These are phyloP conservation scores for Caenorhabditis imperialis DNA, from an alignment of 2,888 invertebrate genomes.

Conservation along the genomic window DNA sequence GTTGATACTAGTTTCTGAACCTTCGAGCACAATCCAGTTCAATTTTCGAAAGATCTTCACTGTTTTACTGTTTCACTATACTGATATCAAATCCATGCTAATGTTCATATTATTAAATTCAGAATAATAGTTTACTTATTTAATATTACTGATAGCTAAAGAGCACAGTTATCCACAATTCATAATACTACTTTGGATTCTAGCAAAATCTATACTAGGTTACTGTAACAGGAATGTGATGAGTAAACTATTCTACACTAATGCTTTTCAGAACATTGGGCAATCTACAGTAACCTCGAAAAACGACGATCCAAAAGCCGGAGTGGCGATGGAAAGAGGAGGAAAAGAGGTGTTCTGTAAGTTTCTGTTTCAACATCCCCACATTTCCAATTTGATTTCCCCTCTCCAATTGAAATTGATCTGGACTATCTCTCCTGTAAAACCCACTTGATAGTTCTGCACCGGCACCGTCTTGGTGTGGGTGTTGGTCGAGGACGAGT, in stretches of 20 bases:
- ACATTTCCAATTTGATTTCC: too few species aligned
- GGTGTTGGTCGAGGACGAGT: slow-evolving; percentile 20
- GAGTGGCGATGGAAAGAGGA: slow-evolving; percentile 40
- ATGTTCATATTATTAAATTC: too few species aligned
- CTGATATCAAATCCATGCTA: too few species aligned
- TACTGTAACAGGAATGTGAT: not conserved
- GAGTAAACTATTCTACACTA: not conserved
- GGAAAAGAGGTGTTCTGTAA: slow-evolving; percentile 19
- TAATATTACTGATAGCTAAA: too few species aligned
- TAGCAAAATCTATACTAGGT: not conserved
- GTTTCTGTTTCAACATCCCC: not conserved
- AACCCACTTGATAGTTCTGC: slow-evolving; percentile 39
- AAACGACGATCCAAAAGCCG: slow-evolving; percentile 36
- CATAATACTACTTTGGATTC: not conserved
- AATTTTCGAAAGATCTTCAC: too few species aligned
- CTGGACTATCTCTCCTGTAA: not conserved
- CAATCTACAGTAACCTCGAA: slow-evolving; percentile 28
- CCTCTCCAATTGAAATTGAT: too few species aligned
- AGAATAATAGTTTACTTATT: too few species aligned
- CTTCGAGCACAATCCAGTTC: too few species aligned
- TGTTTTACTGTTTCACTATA: too few species aligned
- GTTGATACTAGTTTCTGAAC: too few species aligned
- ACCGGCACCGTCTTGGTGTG: slow-evolving; percentile 37
- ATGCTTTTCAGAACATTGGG: not conserved
- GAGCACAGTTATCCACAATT: too few species aligned